Percentiles rank a stretch among this genome's conserved stretches.
Evolutionary conservation across 2,888 invertebrate species (phyloP).

Genomic region (Andrena dorsata): DNA sequence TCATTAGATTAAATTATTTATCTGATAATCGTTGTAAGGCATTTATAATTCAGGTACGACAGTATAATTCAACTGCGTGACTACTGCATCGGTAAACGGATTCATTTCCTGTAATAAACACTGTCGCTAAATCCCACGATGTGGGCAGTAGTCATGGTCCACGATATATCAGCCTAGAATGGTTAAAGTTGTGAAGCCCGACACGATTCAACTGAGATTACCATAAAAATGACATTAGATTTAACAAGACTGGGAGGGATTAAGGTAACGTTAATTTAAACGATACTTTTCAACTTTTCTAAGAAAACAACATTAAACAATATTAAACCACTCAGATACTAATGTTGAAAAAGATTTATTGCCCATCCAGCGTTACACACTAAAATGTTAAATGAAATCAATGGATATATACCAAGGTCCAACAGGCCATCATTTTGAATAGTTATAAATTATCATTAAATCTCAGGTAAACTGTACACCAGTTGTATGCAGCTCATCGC

Average conservation of each 20-base stretch:
- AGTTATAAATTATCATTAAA: no score
- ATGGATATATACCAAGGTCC: background rate
- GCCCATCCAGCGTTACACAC: background rate
- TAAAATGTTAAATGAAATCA: background rate
- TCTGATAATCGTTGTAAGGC: background rate
- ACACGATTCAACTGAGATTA: conserved; percentile 9
- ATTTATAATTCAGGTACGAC: background rate
- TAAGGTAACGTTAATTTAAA: background rate
- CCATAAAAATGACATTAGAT: conserved; percentile 13
- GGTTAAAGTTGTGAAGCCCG: conserved; percentile 7
- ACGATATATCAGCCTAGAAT: conserved; percentile 22
- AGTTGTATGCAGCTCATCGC: no score
- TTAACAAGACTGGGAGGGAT: background rate
- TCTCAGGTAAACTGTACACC: no score
- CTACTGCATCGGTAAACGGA: conserved; percentile 8
- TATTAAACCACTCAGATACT: background rate
- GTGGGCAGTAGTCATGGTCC: conserved; percentile 30
- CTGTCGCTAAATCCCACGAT: conserved; percentile 12
- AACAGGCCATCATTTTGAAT: no score
- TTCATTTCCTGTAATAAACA: conserved; percentile 32
- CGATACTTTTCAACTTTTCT: background rate
- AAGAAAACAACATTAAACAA: background rate
- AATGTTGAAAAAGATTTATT: background rate
- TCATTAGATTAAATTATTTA: background rate
- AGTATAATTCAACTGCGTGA: conserved; percentile 31